Evolutionary conservation across 2,888 invertebrate genomes (phyloP).

Genomic region (Vanessa cardui): DNA sequence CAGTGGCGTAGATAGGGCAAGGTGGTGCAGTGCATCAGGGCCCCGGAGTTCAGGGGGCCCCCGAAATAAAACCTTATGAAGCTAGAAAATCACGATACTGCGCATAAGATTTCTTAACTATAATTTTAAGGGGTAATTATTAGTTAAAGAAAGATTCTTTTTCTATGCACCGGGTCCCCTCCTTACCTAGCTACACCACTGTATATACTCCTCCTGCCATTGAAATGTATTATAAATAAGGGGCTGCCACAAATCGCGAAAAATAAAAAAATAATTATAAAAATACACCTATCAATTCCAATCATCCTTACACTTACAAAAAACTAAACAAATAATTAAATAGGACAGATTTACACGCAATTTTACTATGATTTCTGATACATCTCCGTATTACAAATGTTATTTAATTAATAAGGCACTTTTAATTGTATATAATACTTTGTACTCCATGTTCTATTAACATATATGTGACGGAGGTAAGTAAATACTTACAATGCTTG

Average conservation of each 20-base stretch:
- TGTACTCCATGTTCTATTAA: background rate
- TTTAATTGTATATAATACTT: constrained; percentile 5
- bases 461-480: background rate
- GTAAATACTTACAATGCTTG: constrained; percentile 2
- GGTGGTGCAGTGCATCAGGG: no score
- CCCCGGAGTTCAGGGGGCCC: no score
- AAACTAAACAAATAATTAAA: no score
- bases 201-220: background rate
- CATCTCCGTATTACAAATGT: background rate
- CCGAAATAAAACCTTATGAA: no score
- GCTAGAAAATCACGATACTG: no score
- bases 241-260: background rate
- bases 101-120: no score
- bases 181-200: no score
- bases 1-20: no score
- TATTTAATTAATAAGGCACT: constrained; percentile 5
- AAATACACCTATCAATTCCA: background rate
- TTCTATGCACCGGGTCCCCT: no score
- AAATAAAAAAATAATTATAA: background rate
- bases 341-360: background rate
- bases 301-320: background rate
- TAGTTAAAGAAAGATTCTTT: no score
- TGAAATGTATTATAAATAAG: background rate
- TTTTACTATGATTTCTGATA: constrained; percentile 1
- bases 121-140: no score